phyloP scores from a whole-genome alignment of 2,888 invertebrate species.

The Drosophila parthenogenetica region DNA sequence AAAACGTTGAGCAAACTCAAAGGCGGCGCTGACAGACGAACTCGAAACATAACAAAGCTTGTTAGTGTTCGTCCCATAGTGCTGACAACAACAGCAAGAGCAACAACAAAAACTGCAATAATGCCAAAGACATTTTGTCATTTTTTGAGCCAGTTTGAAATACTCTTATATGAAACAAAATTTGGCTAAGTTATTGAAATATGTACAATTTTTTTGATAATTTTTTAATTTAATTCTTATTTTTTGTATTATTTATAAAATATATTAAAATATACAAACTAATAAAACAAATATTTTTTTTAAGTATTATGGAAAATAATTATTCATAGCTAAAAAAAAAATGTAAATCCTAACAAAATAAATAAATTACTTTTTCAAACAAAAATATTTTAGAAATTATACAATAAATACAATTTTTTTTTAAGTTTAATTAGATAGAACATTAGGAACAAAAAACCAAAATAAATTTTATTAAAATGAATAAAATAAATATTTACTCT shows the following conservation, averaged over 20 bases:
- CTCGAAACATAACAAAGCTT: conserved; percentile 74
- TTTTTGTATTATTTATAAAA: neutral
- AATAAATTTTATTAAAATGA: neutral
- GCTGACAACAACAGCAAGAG: conserved; percentile 49
- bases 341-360: neutral
- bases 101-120: conserved; percentile 5
- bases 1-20: conserved; percentile 77
- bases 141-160: neutral
- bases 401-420: too few relatives aligned
- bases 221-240: neutral
- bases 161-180: neutral
- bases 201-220: neutral
- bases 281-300: neutral
- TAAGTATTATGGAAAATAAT: too few relatives aligned
- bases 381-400: too few relatives aligned
- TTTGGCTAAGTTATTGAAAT: neutral
- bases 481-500: neutral
- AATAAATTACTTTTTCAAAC: too few relatives aligned
- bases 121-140: conserved; percentile 31
- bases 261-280: neutral
- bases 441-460: neutral
- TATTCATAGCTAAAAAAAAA: neutral
- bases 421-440: too few relatives aligned
- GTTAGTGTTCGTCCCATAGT: conserved; percentile 66
- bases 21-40: conserved; percentile 47